Evolutionary conservation across 2,888 invertebrate species (phyloP).

Genomic region (Epirrhoe tristata): DNA sequence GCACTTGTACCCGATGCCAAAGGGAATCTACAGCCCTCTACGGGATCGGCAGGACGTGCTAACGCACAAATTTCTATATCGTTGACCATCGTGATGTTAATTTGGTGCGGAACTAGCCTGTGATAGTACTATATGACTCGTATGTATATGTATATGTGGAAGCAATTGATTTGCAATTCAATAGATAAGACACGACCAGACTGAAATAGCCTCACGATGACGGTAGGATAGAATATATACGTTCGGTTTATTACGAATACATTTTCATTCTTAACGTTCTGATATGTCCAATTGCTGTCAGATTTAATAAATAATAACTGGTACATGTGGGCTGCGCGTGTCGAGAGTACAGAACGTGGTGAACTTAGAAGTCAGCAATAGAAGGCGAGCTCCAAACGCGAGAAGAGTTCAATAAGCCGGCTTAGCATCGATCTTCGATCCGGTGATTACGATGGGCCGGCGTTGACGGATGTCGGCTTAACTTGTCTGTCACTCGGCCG

Average conservation of each 20-base stretch:
- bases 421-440: constrained; percentile 83
- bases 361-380: constrained; percentile 53
- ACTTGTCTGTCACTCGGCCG: constrained; percentile 78
- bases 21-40: constrained; percentile 53
- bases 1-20: constrained; percentile 52
- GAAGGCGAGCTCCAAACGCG: constrained; percentile 62
- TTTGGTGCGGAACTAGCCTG: constrained; percentile 50
- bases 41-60: constrained; percentile 43
- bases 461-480: constrained; percentile 85
- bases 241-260: constrained; percentile 8
- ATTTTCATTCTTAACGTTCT: constrained; percentile 37
- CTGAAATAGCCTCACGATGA: constrained; percentile 50
- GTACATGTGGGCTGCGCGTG: constrained; percentile 57
- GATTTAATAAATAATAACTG: constrained; percentile 71
- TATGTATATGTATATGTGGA: constrained; percentile 46
- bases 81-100: constrained; percentile 44
- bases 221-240: background rate
- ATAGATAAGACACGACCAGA: constrained; percentile 50
- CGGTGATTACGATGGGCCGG: constrained; percentile 75
- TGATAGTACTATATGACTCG: constrained; percentile 54
- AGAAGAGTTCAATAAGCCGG: constrained; percentile 81
- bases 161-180: constrained; percentile 46
- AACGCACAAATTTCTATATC: constrained; percentile 37
- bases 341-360: constrained; percentile 40
- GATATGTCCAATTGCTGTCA: constrained; percentile 68